These are phyloP conservation scores for Acyrthosiphon pisum DNA, from an alignment of 1,140 invertebrate species.

Conservation along the genomic window DNA sequence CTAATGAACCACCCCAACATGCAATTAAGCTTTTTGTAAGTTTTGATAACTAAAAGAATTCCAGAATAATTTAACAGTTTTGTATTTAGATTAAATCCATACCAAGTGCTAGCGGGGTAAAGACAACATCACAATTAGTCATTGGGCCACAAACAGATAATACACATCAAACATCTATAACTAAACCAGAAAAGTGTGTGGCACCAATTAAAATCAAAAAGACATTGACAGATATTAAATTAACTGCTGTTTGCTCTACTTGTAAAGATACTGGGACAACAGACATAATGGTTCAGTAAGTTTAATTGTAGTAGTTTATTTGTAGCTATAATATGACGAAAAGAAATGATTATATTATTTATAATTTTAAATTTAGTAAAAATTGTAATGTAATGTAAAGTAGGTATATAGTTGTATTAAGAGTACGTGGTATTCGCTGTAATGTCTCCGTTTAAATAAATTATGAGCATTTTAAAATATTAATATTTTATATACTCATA, in stretches of 20 bases:
- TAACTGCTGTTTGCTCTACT: conserved; percentile 71
- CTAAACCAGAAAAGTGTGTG: conserved; percentile 58
- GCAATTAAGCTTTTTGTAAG: conserved; percentile 76
- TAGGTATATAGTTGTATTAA: too few relatives aligned
- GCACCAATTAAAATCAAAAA: conserved; percentile 1
- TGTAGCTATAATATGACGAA: not conserved
- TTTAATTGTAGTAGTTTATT: not conserved
- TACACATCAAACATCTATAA: conserved; percentile 59
- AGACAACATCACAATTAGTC: conserved; percentile 43
- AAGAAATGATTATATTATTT: not conserved
- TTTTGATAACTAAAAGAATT: conserved; percentile 19
- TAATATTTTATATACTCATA: too few relatives aligned
- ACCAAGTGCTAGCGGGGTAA: conserved; percentile 72
- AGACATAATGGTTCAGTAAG: conserved; percentile 74
- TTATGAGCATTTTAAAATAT: too few relatives aligned
- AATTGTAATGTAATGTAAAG: too few relatives aligned
- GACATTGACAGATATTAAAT: conserved; percentile 64
- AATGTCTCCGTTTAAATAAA: too few relatives aligned
- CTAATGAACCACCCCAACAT: conserved; percentile 67
- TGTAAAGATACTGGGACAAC: conserved; percentile 70
- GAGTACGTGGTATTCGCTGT: too few relatives aligned
- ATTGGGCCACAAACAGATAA: conserved; percentile 15
- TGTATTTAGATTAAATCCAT: conserved; percentile 77
- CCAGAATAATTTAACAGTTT: not conserved
- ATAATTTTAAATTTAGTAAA: too few relatives aligned